Base-by-base conservation (phyloP, 2,113 vertebrate species). In the Galbula dea region DNA sequence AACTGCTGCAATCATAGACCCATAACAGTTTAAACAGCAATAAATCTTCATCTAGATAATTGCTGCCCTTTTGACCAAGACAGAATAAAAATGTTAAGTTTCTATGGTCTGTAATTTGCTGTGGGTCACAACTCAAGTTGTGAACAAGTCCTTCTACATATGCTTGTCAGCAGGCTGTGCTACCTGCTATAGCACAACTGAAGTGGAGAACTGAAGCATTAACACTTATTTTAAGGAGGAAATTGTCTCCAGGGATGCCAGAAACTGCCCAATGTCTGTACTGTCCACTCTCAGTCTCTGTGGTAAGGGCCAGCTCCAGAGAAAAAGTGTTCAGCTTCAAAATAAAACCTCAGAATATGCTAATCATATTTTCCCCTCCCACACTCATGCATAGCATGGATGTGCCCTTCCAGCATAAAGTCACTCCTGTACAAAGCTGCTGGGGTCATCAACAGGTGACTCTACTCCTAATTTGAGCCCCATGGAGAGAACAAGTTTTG, bases 391-490 rank as follows among this genome's bases (percentile, higher is more conserved):
- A 34, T 18, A 74, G 65, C 77, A 75, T 9, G 3, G 48, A 75
- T 24, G 6, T 14, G 61, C 12, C 57, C 62, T 78, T 76, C 27
- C 43, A 74, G 63, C 37, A 66, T 0, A 54, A 52, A 90, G 55
- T 39, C 86, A 89, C 74, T 15, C 46, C 75, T 69, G n/a, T 41
- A 63, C 39, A 52, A 83, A 86, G 75, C 67, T 88, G 78, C 85
- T 88, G 75, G 85, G 88, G 88, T 95, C 83, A 88, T 7, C 10
- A 80, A 86, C 82, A 93, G 78, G 93, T 86, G 89, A 91, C 63
- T 89, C 89, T 78, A 80, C 39, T 85, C 82, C 63, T 77, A 41
- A 85, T 85, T 90, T 69, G 93, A 92, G 69, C 71, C 41, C 86
- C 62, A 34, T 9, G 7, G 77, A 89, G 67, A 77, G 86, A 96